These are phyloP conservation scores for Stenoptilia bipunctidactyla DNA, from an alignment of 2,888 invertebrate genomes.

Conservation along the genomic window DNA sequence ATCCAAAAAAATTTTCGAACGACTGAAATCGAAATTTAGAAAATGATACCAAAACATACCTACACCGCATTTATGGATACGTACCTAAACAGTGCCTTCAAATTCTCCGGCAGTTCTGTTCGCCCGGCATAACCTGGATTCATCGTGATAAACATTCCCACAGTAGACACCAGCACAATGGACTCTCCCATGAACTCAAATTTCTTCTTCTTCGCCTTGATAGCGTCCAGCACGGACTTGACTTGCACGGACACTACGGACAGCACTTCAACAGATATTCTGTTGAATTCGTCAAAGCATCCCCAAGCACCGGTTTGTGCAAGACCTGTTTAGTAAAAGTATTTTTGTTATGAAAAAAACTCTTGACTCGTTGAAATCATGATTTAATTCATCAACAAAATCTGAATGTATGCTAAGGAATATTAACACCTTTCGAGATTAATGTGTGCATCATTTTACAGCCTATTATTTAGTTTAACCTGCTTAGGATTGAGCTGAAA, in stretches of 20 bases:
- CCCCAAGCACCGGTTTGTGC: slow-evolving; percentile 97
- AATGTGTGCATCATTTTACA: too few species aligned
- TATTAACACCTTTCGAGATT: too few species aligned
- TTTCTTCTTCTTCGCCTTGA: slow-evolving; percentile 81
- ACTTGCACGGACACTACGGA: slow-evolving; percentile 97
- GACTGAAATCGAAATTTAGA: too few species aligned
- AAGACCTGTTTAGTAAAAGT: slow-evolving; percentile 59
- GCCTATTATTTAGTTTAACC: too few species aligned
- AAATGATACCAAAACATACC: too few species aligned
- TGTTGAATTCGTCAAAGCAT: slow-evolving; percentile 96
- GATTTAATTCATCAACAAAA: background rate
- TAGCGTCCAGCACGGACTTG: slow-evolving; percentile 87
- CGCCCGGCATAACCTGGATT: slow-evolving; percentile 96
- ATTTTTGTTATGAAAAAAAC: background rate
- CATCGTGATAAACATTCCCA: slow-evolving; percentile 96
- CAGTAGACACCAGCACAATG: slow-evolving; percentile 79
- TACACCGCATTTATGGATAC: too few species aligned
- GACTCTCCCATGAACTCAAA: slow-evolving; percentile 90
- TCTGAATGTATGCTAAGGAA: too few species aligned
- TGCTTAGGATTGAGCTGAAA: too few species aligned
- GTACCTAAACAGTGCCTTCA: slow-evolving; percentile 75
- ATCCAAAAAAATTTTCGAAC: too few species aligned
- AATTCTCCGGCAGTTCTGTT: slow-evolving; percentile 89
- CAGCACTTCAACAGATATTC: slow-evolving; percentile 94
- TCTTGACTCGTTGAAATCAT: background rate